A percentile compares a stretch with the other conserved stretches of the same genome.
phyloP scores from a whole-genome alignment of 2,113 vertebrate species.

The Lota lota region DNA sequence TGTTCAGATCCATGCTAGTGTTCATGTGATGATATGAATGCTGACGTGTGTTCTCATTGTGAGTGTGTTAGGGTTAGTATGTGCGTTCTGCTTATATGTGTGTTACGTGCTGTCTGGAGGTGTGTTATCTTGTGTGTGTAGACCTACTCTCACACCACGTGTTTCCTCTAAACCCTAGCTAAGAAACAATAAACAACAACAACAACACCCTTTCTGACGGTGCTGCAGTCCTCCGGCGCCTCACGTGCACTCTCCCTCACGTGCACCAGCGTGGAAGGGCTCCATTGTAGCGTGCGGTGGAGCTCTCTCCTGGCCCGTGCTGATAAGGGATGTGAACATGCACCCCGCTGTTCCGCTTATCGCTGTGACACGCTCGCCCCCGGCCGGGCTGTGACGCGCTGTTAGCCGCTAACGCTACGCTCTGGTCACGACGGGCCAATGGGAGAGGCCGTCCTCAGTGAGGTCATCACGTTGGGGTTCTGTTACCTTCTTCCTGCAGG shows the following conservation, averaged over 20 bases:
- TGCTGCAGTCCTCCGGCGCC: no score
- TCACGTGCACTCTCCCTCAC: background rate
- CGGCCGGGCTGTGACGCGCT: no score
- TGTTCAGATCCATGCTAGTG: background rate
- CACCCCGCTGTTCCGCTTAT: slow-evolving; percentile 67
- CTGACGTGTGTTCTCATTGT: background rate
- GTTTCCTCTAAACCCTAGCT: no score
- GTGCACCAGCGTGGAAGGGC: slow-evolving; percentile 24
- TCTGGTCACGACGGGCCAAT: no score
- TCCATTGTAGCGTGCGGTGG: slow-evolving; percentile 47
- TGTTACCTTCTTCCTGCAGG: no score
- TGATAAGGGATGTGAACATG: slow-evolving; percentile 70
- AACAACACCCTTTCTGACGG: no score
- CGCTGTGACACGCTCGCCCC: slow-evolving; percentile 47
- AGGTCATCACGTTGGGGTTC: no score
- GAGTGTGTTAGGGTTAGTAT: background rate
- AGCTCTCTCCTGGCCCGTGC: slow-evolving; percentile 53
- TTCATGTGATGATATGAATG: background rate
- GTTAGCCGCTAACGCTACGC: no score
- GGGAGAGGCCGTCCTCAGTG: no score
- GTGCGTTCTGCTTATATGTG: background rate
- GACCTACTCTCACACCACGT: background rate
- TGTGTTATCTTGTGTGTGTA: background rate
- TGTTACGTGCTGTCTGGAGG: background rate
- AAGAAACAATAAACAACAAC: no score